A percentile compares a stretch with the other conserved stretches of the same genome.
phyloP scores from a whole-genome alignment of 2,888 invertebrate species.

The Clanis bilineata region DNA sequence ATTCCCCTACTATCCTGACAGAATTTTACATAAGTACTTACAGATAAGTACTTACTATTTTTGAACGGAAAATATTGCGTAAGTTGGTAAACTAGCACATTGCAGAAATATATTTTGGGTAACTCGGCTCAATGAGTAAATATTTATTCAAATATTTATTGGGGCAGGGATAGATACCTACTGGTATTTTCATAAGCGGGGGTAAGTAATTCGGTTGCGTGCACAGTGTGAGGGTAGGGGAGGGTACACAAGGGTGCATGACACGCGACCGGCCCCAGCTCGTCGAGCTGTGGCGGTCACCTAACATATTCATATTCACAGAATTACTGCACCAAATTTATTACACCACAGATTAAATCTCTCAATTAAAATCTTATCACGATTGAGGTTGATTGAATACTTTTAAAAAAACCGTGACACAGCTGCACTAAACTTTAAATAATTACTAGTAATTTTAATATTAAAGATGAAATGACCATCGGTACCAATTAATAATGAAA shows the following conservation, averaged over 20 bases:
- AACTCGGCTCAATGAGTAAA: conserved; percentile 3
- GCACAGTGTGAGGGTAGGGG: no score
- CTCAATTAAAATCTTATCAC: background rate
- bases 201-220: conserved; percentile 37
- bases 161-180: conserved; percentile 14
- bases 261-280: conserved; percentile 51
- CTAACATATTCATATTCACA: conserved; percentile 30
- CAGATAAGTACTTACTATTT: background rate
- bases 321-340: conserved; percentile 3
- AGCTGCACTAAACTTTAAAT: background rate
- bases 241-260: conserved; percentile 48
- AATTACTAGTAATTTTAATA: background rate
- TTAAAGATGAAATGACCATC: background rate
- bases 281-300: conserved; percentile 20
- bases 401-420: background rate
- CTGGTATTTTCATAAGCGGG: conserved; percentile 38
- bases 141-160: conserved; percentile 16
- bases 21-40: background rate
- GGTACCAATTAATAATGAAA: conserved; percentile 5
- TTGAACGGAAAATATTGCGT: background rate
- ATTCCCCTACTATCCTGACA: conserved; percentile 21
- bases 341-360: conserved; percentile 1
- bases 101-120: no score
- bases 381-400: background rate
- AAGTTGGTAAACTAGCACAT: no score